Base-by-base conservation (phyloP, 2,113 vertebrate species). In the Oryzias curvinotus region DNA sequence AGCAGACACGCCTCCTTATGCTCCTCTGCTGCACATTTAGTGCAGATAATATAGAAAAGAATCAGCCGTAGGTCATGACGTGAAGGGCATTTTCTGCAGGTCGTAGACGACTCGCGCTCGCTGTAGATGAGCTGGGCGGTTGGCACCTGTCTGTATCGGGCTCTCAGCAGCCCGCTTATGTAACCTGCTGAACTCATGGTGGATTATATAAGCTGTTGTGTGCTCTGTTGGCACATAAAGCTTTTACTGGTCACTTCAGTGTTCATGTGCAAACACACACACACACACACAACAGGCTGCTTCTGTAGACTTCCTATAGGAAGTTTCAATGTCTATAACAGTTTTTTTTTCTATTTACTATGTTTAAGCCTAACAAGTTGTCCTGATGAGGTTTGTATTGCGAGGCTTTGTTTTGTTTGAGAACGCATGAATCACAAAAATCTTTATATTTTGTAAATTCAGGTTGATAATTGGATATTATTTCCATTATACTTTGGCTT, bases 181-280 rank as follows among this genome's bases (percentile, higher is more conserved):
- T 87, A 90, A 92, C 63, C 56, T 43, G 48, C 80, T 47, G 65
- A 68, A 62, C 49, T 19, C 23, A 50, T 65, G 75, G 72, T 73
- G 13, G 66, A 63, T 92, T 91, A 85, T 73, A 70, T 89, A 91
- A 92, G 73, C 52, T 36, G 64, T 46, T 59, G 59, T 69, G 75
- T 62, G 1, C 68, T 75, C 28, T 55, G 26, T 36, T 69, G 77
- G 71, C 77, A 77, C 75, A 57, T 75, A 68, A 75, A 77, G 55
- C 68, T 60, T 36, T 12, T 0, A 41, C 68, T 14, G 68, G 68
- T 77, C 71, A 61, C 23, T 66, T 7, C 1, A 50, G 2, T 62
- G 57, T 51, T 59, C 42, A 25, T 48, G 70, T 63, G 45, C 62
- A 36, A 46, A 71, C 62, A 44, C 56, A 64, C 49, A 73, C 62